These are phyloP conservation scores for Ibycter americanus DNA, from an alignment of 2,797 vertebrate species.

Conservation along the genomic window DNA sequence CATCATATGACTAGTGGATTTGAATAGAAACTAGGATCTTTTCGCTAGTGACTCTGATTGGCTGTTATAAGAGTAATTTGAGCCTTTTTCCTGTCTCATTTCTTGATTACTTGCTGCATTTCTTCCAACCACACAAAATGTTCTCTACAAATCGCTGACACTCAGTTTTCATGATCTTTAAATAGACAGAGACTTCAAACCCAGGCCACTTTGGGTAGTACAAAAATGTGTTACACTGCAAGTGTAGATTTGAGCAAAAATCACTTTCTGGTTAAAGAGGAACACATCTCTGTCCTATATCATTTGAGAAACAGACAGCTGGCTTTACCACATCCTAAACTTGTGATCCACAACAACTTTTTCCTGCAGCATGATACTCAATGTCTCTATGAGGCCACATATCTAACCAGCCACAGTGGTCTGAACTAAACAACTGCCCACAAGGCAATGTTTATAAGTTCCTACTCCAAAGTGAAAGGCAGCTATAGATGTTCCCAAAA, in stretches of 20 bases:
- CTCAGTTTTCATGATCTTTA: neutral
- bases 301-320: neutral
- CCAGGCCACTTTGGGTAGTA: neutral
- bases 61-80: neutral
- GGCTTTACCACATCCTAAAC: neutral
- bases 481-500: neutral
- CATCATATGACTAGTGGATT: neutral
- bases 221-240: neutral
- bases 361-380: neutral
- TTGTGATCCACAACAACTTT: neutral
- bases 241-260: neutral
- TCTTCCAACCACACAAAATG: neutral
- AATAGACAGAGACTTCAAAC: neutral
- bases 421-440: neutral
- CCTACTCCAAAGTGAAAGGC: neutral
- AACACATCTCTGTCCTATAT: neutral
- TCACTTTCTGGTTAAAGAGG: neutral
- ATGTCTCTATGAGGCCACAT: neutral
- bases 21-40: neutral
- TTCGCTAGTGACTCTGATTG: neutral
- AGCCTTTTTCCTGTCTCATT: neutral
- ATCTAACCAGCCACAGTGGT: neutral
- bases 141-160: neutral
- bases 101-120: neutral
- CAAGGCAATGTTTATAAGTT: neutral